Base-by-base conservation (phyloP, 2,113 vertebrate genomes). In the Coracopsis vasa region DNA sequence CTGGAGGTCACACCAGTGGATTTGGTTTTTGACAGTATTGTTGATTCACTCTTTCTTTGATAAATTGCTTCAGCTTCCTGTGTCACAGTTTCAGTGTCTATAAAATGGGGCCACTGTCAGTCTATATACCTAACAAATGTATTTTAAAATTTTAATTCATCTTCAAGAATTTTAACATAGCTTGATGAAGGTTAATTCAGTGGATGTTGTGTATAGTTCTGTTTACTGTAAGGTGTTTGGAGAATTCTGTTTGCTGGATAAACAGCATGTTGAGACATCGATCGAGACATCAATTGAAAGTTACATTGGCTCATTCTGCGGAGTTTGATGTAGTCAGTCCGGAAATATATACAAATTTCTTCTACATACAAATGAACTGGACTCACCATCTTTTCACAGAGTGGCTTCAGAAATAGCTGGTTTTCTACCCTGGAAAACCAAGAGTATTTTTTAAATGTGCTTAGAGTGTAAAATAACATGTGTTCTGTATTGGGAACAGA, bases 401-500 rank as follows among this genome's bases (percentile, higher is more conserved):
- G 5, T 44, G 19, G 11, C 45, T 85, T 92, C 39, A 70, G 64
- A 67, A 95, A 62, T 71, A 29, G 0, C 1, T 82, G 78, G 64
- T 67, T 78, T 35, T 70, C 23, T 66, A 27, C 27, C 39, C 39
- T 86, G 41, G 39, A 88, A 88, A 86, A 42, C 35, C 35, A 75
- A 9, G 64, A 77, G 54, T 64, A 73, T 37, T 83, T 94, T 78
- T 86, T 23, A 75, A 86, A 75, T 5, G 27, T 4, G 0, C 88
- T 86, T 75, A 28, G 69, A 86, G 86, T 67, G 70, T 73, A 78
- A 67, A 88, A 44, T 92, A 93, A 37, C 65, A 27, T 86, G 94
- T 95, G 94, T 86, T 93, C 77, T 93, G 90, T 83, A 24, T 54
- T 80, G 88, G 88, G 93, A 95, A 51, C 90, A 90, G 94, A 86